Evolutionary conservation across 2,888 invertebrate species (phyloP), one percentile per base, ranked within the genome.

Genomic region (Lordiphosa fenestrarum): DNA sequence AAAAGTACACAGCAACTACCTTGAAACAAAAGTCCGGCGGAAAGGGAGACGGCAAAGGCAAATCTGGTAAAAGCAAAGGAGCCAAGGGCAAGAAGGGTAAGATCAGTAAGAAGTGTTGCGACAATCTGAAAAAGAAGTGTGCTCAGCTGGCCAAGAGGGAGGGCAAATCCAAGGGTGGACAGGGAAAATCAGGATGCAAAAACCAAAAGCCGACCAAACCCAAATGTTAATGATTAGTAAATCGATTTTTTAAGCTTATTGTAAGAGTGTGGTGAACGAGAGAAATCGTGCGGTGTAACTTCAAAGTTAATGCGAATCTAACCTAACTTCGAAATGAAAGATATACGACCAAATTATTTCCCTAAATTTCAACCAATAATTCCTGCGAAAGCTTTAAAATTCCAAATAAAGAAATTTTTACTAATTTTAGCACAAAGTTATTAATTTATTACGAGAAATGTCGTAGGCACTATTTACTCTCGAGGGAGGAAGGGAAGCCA

Each of bases 371-470:
- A 10, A 13, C 5, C 21, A 4, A 21, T 2, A 40, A 13, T 21
- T 15, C 30, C 40, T 19, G 6, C 9, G n/a, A 19, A n/a, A n/a
- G 10, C n/a, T 21, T n/a, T 21, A 6, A n/a, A 21, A 3, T 21
- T 6, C n/a, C 13, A 3, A 39, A 21, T 15, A 40, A 21, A 40
- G n/a, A 21, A n/a, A 40, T 40, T 39, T 39, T 15, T 30, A 30
- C 30, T 9, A 39, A 39, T 15, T 30, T 25, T 25, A 25, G 7
- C 9, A 30, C 19, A 35, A 33, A 13, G 10, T 25, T 25, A n/a
- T 15, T 60, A 21, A 50, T 60, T 44, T 39, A 59, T 44, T 38
- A 51, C 62, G 59, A 64, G 13, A 42, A 48, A 38, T 44, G 48
- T 64, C 39, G 39, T 55, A 49, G 42, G 48, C 65, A 55, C 65